Evolutionary conservation across 2,888 invertebrate species (phyloP).

Genomic region (Palloptera scutellata): DNA sequence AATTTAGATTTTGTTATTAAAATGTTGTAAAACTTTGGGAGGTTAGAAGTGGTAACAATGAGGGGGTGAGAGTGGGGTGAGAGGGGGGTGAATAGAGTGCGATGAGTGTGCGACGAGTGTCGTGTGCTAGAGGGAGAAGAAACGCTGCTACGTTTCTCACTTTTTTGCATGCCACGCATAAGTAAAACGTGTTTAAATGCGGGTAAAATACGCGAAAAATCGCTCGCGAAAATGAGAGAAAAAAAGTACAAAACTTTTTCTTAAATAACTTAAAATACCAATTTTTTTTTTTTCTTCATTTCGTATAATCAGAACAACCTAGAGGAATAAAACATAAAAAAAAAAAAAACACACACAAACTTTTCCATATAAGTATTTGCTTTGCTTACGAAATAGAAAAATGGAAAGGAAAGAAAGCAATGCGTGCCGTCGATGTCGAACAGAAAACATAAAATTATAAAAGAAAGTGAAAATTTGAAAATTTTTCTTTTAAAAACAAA

Average conservation of each 20-base stretch:
- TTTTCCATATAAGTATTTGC: not conserved
- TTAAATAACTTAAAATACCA: constrained; percentile 7
- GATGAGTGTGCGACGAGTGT: not conserved
- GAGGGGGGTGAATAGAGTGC: not conserved
- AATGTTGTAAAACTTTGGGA: constrained; percentile 1
- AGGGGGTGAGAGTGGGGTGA: too few relatives aligned
- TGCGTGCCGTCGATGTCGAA: too few relatives aligned
- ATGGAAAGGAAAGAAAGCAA: not conserved
- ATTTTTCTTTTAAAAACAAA: not conserved
- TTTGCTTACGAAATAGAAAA: not conserved
- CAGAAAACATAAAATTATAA: not conserved
- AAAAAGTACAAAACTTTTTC: not conserved
- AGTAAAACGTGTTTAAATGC: not conserved
- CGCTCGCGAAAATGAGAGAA: not conserved
- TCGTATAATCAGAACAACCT: not conserved
- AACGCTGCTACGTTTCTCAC: not conserved
- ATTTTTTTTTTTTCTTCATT: not conserved
- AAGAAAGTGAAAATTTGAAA: not conserved
- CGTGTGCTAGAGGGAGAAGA: too few relatives aligned
- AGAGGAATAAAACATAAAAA: not conserved
- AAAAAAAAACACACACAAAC: not conserved
- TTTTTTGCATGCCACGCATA: not conserved
- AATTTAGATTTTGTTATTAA: constrained; percentile 7
- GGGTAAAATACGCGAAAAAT: constrained; percentile 1
- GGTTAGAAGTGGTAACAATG: too few relatives aligned